A percentile compares a stretch with the other conserved stretches of the same genome.
phyloP scores from a whole-genome alignment of 2,888 invertebrate species.

The Deilephila elpenor region DNA sequence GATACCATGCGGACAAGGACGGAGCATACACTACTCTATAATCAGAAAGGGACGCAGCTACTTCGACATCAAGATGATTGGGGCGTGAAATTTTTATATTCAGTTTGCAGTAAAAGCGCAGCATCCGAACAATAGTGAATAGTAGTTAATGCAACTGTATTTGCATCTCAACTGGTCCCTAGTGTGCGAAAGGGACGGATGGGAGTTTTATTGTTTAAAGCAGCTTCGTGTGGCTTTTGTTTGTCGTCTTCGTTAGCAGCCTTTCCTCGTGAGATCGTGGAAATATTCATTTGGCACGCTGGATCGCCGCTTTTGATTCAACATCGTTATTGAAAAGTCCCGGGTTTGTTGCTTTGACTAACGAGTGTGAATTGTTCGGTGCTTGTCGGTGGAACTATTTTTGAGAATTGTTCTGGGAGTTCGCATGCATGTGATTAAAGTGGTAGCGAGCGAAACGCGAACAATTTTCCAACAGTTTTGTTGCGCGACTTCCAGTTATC shows the following conservation, averaged over 20 bases:
- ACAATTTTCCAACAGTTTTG: background rate
- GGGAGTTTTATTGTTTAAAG: slow-evolving; percentile 48
- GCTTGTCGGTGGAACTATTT: slow-evolving; percentile 7
- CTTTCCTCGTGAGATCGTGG: slow-evolving; percentile 39
- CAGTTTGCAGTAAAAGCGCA: slow-evolving; percentile 76
- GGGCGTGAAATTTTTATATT: slow-evolving; percentile 80
- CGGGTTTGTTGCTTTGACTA: slow-evolving; percentile 23
- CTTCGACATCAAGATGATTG: slow-evolving; percentile 77
- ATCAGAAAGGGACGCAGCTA: slow-evolving; percentile 56
- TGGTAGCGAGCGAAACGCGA: background rate
- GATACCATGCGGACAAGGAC: slow-evolving; percentile 69
- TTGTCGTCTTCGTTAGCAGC: slow-evolving; percentile 39
- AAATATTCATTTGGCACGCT: slow-evolving; percentile 31
- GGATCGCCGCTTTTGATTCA: slow-evolving; percentile 29
- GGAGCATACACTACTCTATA: slow-evolving; percentile 35
- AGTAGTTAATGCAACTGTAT: slow-evolving; percentile 44
- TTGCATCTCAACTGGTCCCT: slow-evolving; percentile 48
- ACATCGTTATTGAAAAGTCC: slow-evolving; percentile 16
- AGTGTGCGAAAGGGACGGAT: slow-evolving; percentile 42
- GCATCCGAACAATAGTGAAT: slow-evolving; percentile 66
- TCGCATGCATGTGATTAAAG: background rate
- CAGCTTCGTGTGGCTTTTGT: slow-evolving; percentile 43
- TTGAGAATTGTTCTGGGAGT: slow-evolving; percentile 7
- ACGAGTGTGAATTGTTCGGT: slow-evolving; percentile 17
- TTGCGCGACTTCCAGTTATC: background rate